Base-by-base conservation (phyloP, 2,888 invertebrate species). In the Melinopterus prodromus region DNA sequence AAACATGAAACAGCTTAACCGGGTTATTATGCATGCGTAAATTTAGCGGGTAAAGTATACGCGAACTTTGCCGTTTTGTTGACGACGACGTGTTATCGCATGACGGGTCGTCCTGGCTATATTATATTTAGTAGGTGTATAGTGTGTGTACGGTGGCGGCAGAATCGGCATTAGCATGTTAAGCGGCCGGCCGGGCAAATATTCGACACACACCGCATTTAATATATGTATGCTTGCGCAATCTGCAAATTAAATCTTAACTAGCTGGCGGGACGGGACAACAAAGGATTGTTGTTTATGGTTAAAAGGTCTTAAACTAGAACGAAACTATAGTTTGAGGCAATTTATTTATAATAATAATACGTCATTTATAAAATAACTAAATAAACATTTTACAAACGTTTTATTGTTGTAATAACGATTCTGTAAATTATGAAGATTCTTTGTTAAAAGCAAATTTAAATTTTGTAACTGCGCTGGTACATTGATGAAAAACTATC, bases 141-240 rank as follows among this genome's bases (percentile, higher is more conserved):
- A 53, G 9, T 12, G 53, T 53, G 53, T 53, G 12, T 12, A 53
- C 5, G 9, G 53, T 53, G 53, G 12, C 53, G 12, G 53, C 53
- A 2, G 12, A 7, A 53, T 53, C 5, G 53, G 36, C 35, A 74
- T 74, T 74, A 74, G 74, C 74, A 74, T 74, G 37, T 74, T 74
- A 74, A 74, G 36, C 37, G 35, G 6, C 74, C 37, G 74, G 35
- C 74, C 74, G 36, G 35, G 74, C 35, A 53, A 53, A 53, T 53
- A 74, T 74, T 74, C 74, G 71, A 71, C 71, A 71, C 26, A 53
- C 74, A 37, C 74, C 26, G 74, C n/a, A 6, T 6, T 74, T 74
- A 26, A 74, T 74, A 35, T 35, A 35, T 74, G 74, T n/a, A 53
- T 53, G 53, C 53, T 53, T 53, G n/a, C 35, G 35, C 35, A 74